Evolutionary conservation across 1,140 invertebrate species (phyloP).

Genomic region (Delia radicum): DNA sequence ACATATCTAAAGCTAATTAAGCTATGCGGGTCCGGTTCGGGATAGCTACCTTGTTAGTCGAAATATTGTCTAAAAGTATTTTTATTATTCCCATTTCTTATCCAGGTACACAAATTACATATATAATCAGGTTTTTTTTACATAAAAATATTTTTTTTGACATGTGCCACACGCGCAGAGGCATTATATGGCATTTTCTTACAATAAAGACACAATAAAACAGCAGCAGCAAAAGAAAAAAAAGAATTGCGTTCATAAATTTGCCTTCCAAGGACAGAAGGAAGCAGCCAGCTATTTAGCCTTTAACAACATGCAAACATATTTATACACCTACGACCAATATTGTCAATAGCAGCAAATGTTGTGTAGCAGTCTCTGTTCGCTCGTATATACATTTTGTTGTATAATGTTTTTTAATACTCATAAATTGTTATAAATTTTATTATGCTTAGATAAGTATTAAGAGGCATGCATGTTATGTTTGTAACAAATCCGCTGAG

Average conservation of each 20-base stretch:
- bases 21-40: too few species aligned
- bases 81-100: neutral
- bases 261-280: neutral
- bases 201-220: neutral
- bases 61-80: neutral
- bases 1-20: too few species aligned
- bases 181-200: neutral
- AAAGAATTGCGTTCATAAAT: neutral
- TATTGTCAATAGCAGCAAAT: neutral
- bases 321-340: neutral
- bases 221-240: neutral
- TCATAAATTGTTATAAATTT: constrained; percentile 2
- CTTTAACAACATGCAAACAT: neutral
- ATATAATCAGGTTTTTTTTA: neutral
- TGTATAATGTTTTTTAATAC: neutral
- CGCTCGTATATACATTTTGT: neutral
- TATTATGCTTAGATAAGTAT: neutral
- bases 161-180: neutral
- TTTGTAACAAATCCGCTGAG: too few species aligned
- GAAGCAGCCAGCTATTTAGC: neutral
- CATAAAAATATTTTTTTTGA: neutral
- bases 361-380: neutral
- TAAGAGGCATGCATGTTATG: neutral
- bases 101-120: neutral
- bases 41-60: too few species aligned